Base-by-base conservation (phyloP, 2,888 invertebrate genomes). In the Zhengitettix transpicula region DNA sequence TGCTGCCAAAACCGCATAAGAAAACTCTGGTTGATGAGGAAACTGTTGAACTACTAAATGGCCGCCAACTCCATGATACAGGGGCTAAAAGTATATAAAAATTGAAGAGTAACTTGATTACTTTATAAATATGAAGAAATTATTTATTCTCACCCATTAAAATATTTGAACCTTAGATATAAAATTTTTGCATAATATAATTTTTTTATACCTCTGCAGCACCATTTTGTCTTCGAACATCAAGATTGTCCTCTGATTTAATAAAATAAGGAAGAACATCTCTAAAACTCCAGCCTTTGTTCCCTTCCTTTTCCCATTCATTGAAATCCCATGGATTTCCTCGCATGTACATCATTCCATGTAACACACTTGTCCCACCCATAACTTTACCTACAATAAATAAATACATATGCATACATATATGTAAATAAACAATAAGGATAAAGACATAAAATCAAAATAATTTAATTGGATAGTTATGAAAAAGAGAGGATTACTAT, bases 261-360 rank as follows among this genome's bases (percentile, higher is more conserved):
- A 86, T 75, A 70, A 92, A 92, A 69, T 91, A 92, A 5, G 86
- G 88, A 56, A 92, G 73, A 2, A 91, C 86, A 64, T 87, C 81
- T 52, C 84, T 78, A 72, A 87, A 91, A 10, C 84, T 83, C 95
- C 95, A 95, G 12, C 93, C 94, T 0, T 80, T 77, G 71, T 91
- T 91, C 1, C 93, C 94, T 47, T 84, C 74, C 0, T 78, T 77
- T 44, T 87, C 88, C 94, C 94, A 95, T 40, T 82, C 77, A 70
- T 93, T 89, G 74, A 90, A 95, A 69, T 94, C 93, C 62, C 83
- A 81, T 65, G 82, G 80, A 68, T 91, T 92, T 58, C 94, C 94
- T 57, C 95, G 80, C 14, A 91, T 84, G 74, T 95, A 95, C 42
- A 93, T 81, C 93, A 95, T 93, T 12, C 89, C 89, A 71, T 94